Evolutionary conservation across 2,888 invertebrate genomes (phyloP), one percentile per base, ranked within the genome.

Genomic region (Alentia gelatinosa): DNA sequence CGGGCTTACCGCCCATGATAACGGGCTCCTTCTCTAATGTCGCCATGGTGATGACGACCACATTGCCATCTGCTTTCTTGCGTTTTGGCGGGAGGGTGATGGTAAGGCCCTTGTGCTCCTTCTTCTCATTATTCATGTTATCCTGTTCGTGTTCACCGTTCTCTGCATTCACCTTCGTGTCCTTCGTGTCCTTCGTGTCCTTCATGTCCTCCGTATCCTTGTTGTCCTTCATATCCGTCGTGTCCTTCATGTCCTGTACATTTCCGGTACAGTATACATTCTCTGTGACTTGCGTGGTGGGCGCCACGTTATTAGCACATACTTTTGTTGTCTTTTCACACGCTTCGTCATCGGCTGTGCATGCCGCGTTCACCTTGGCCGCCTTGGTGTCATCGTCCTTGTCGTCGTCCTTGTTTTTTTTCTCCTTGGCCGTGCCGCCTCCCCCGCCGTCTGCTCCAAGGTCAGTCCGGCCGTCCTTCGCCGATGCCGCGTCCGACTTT

Each of bases 1-100:
- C 92, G 4, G 95, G 94, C 90, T 94, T 94, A 12, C 95, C 95
- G 1, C 94, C 94, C 50, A 94, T 93, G 39, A 94, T 90, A n/a
- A 93, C 92, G 0, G 94, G 94, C 42, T 94, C 94, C 9, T 94
- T 93, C 33, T 92, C 94, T 90, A 95, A 91, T 5, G 92, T 92
- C 39, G 93, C 94, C 93, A 95, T 92, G 23, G 93, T 92, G 15
- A 95, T 89, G 91, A 94, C 89, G 42, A 95, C 92, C n/a, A 94
- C 94, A 92, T 95, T 95, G n/a, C 93, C 94, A 90, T 94, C 94
- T 0, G 94, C 93, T 90, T 93, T 94, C 47, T 91, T 90, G 1
- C 56, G 1, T 39, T 89, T 89, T 15, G 50, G 30, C 30, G 86
- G 86, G 1, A 86, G 26, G 12, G 42, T 42, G 30, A 86, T 86